Conservation (phyloP, 2,113 vertebrate genomes). For the Engystomops pustulosus region DNA sequence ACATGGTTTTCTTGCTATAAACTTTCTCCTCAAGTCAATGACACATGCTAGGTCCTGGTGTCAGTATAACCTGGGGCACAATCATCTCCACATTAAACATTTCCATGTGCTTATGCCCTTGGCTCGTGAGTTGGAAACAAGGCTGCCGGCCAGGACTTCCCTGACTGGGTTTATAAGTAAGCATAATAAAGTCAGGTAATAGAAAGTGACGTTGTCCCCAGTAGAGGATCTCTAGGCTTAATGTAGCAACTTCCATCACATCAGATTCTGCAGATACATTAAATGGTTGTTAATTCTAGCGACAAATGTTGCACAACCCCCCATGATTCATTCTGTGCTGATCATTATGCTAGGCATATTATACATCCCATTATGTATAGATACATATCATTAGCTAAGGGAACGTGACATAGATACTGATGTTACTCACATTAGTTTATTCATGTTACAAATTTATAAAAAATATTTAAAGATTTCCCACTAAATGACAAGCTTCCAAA, state of each 20-base stretch:
- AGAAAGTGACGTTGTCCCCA: constrained; percentile 19
- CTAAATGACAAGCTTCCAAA: no score
- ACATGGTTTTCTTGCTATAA: not conserved
- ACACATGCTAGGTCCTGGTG: not conserved
- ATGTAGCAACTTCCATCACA: not conserved
- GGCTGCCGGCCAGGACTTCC: not conserved
- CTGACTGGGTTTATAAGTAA: constrained; percentile 2
- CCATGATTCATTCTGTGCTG: not conserved
- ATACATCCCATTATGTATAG: no score
- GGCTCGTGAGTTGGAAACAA: not conserved
- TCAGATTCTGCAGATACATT: not conserved
- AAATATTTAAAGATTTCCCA: no score
- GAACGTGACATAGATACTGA: no score
- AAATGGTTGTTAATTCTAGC: not conserved
- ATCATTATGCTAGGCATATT: not conserved
- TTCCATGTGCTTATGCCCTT: constrained; percentile 4
- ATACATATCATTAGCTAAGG: no score
- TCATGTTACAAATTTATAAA: no score
- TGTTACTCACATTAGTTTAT: no score
- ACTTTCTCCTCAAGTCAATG: constrained; percentile 2
- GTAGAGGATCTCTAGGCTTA: not conserved
- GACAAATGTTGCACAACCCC: not conserved
- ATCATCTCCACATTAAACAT: not conserved
- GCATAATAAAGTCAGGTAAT: not conserved
- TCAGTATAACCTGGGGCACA: not conserved